Evolutionary conservation across 1,140 invertebrate genomes (phyloP).

Genomic region (Antheraea pernyi): DNA sequence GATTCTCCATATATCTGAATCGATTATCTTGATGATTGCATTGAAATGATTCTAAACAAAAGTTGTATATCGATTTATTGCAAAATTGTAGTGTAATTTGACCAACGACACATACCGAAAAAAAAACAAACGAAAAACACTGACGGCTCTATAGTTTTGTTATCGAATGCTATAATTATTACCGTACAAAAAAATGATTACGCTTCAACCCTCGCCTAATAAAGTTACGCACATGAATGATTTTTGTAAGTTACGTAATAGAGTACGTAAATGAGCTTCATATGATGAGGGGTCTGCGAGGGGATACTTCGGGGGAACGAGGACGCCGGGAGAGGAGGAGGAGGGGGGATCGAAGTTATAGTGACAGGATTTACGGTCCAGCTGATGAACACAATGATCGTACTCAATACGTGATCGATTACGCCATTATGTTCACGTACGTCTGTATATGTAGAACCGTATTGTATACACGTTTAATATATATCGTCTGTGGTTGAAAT

Average conservation of each 20-base stretch:
- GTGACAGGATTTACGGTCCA: slow-evolving; percentile 76
- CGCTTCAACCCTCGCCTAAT: slow-evolving; percentile 30
- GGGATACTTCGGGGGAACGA: slow-evolving; percentile 15
- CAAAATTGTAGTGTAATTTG: too few relatives aligned
- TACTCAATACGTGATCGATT: slow-evolving; percentile 75
- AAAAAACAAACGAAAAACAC: too few relatives aligned
- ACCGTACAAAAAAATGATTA: too few relatives aligned
- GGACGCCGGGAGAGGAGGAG: slow-evolving; percentile 28
- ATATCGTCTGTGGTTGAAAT: slow-evolving; percentile 11
- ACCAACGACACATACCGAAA: too few relatives aligned
- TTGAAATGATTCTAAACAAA: too few relatives aligned
- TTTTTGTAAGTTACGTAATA: slow-evolving; percentile 71
- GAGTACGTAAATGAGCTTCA: slow-evolving; percentile 69
- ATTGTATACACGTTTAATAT: slow-evolving; percentile 14
- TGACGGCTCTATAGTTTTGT: too few relatives aligned
- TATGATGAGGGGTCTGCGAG: slow-evolving; percentile 31
- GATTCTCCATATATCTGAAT: too few relatives aligned
- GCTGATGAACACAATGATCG: slow-evolving; percentile 71
- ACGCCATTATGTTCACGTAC: slow-evolving; percentile 55
- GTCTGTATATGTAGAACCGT: slow-evolving; percentile 15
- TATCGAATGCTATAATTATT: too few relatives aligned
- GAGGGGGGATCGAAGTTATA: slow-evolving; percentile 35
- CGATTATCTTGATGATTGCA: too few relatives aligned
- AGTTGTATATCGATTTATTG: too few relatives aligned
- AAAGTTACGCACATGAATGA: slow-evolving; percentile 58